Base-by-base conservation (phyloP, 2,888 invertebrate species). In the Athalia rosae region DNA sequence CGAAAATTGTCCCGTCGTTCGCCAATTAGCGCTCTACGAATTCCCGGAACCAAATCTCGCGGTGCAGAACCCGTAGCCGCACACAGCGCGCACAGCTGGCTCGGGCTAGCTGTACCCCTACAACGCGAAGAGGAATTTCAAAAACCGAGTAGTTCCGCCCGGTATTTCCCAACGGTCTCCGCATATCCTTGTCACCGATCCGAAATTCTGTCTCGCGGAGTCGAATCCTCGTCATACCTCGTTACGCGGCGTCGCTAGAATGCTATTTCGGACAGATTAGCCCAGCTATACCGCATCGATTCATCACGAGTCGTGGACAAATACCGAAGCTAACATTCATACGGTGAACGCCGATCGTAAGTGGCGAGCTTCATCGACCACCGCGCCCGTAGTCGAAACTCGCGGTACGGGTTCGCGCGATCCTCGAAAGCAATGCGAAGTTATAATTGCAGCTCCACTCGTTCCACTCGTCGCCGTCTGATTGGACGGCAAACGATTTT, bases 321-420 rank as follows among this genome's bases (percentile, higher is more conserved):
- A 84, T 85, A 85, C 82, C 61, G 80, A 81, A 67, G 81, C 79
- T 81, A 84, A 85, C 85, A 82, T 81, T 84, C 80, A 81, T n/a
- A n/a, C n/a, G n/a, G 81, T 84, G 85, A 85, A 84, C 84, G 84
- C 80, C 81, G 81, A n/a, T n/a, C n/a, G n/a, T n/a, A n/a, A 82
- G 81, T 82, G 83, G 83, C 85, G 83, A 80, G 79, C 80, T 81
- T 79, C 83, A 6, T 62, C 74, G 81, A 80, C 80, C 81, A 78
- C 76, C 71, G 56, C 43, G 45, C 43, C 71, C 13, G 71, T 58
- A 7, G 1, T 8, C 45, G 48, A 9, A 15, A 7, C 41, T 28
- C 28, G 28, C 28, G 28, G 28, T 28, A n/a, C n/a, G n/a, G 28
- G 28, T 1, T 28, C n/a, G n/a, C n/a, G 28, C 28, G 28, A 28